Evolutionary conservation across 2,113 vertebrate species (phyloP), one percentile per base, ranked within the genome.

Genomic region (Pachypanchax playfairii): DNA sequence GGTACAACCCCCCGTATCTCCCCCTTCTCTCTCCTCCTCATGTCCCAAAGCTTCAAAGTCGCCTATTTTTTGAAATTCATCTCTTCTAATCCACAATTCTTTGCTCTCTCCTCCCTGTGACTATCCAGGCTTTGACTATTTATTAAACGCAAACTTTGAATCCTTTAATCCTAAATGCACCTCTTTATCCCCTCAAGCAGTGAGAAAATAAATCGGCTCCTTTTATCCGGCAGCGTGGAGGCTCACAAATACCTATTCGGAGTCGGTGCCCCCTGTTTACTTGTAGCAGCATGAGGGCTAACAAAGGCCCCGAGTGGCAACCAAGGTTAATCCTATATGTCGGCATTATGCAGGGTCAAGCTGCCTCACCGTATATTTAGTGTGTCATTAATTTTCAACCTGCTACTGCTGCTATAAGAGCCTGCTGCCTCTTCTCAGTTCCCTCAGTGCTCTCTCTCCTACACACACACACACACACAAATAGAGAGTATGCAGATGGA

Each of bases 351-450:
- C 81, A 79, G 88, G 84, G 91, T 91, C 88, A 89, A 93, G 86
- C 93, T 91, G 89, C 90, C 88, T 62, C 89, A 89, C 91, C 89
- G 86, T 78, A 73, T 85, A 91, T 91, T 92, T 89, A 87, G 88
- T 89, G 86, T 93, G 90, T 92, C 92, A 91, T 94, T 95, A 94
- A 94, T 95, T 92, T 95, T 90, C 93, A 94, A 91, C 90, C 92
- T 93, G 93, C 91, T 92, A 90, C 92, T 89, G 90, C 91, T 93
- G 94, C 91, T 87, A 90, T 90, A 65, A 57, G 70, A 73, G 69
- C 55, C 71, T 64, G 66, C 81, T 72, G 82, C 70, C 1, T 24
- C 69, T 44, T 73, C 77, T 70, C 62, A 49, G 64, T 73, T 79
- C 65, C 70, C 68, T 48, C 9, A 1, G 17, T 52, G 50, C 64